A percentile compares a stretch with the other conserved stretches of the same genome.
phyloP scores from a whole-genome alignment of 2,797 vertebrate species.

The Tauraco hartlaubi region DNA sequence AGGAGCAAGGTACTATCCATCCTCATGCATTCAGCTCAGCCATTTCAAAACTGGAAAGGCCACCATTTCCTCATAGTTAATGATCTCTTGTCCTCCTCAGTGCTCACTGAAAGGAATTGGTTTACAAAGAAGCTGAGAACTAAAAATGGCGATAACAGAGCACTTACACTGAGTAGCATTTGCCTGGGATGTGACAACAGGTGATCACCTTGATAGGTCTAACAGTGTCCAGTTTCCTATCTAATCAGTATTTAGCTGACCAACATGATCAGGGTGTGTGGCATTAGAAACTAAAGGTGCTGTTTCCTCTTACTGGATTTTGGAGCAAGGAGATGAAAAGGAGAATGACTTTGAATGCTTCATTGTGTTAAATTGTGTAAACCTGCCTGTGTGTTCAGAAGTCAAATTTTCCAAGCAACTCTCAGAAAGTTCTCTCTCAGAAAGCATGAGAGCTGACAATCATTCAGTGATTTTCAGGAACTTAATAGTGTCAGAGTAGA shows the following conservation, averaged over 20 bases:
- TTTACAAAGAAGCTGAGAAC: background rate
- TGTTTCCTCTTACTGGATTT: background rate
- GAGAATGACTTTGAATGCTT: background rate
- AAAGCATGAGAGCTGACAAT: background rate
- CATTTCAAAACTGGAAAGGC: background rate
- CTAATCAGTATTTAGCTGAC: background rate
- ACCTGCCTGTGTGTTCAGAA: background rate
- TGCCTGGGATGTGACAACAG: background rate
- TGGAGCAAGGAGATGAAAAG: background rate
- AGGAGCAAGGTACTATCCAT: background rate
- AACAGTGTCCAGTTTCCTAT: background rate
- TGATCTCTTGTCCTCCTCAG: background rate
- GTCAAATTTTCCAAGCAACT: background rate
- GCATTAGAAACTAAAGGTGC: background rate
- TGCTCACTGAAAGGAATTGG: background rate
- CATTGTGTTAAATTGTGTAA: background rate
- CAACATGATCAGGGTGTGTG: background rate
- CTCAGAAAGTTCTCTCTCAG: too few species aligned
- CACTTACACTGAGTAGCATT: background rate
- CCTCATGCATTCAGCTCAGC: background rate
- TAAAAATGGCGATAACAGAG: background rate
- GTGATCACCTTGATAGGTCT: background rate
- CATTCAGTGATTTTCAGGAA: background rate
- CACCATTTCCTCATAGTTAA: background rate
- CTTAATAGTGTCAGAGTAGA: background rate